phyloP scores from a whole-genome alignment of 2,888 invertebrate species.

The Antitype chi region DNA sequence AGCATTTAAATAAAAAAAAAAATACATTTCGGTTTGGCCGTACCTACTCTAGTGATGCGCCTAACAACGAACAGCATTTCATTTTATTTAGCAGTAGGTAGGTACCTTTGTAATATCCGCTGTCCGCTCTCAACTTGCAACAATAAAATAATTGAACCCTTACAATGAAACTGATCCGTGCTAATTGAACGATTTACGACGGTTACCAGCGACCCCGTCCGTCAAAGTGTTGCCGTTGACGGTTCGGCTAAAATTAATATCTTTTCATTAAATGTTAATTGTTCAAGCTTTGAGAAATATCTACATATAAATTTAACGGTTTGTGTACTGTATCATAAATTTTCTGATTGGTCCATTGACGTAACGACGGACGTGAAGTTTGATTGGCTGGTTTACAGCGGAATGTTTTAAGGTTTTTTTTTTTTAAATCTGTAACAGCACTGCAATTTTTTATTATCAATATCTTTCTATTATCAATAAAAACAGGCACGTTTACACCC shows the following conservation, averaged over 20 bases:
- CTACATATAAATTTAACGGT: background rate
- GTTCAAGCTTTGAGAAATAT: constrained; percentile 1
- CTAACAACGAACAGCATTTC: no score
- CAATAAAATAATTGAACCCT: constrained; percentile 45
- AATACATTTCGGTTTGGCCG: no score
- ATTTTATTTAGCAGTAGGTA: no score
- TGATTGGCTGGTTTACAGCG: background rate
- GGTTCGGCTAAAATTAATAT: constrained; percentile 19
- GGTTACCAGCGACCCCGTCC: constrained; percentile 62
- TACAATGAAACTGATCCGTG: constrained; percentile 72
- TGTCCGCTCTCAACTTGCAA: constrained; percentile 13
- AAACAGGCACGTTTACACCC: background rate
- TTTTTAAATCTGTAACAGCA: background rate
- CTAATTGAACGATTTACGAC: constrained; percentile 77
- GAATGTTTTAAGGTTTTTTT: no score
- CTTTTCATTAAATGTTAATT: constrained; percentile 46
- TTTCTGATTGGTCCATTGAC: background rate
- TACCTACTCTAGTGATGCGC: no score
- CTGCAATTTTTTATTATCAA: no score
- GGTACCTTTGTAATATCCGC: background rate
- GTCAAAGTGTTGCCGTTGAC: constrained; percentile 48
- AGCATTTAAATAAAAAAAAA: no score
- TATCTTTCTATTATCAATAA: no score
- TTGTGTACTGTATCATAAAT: background rate
- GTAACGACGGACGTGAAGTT: background rate